Percentiles rank a stretch among this genome's conserved stretches.
Conservation (phyloP, 2,888 invertebrate genomes). For the Malachius bipustulatus region DNA sequence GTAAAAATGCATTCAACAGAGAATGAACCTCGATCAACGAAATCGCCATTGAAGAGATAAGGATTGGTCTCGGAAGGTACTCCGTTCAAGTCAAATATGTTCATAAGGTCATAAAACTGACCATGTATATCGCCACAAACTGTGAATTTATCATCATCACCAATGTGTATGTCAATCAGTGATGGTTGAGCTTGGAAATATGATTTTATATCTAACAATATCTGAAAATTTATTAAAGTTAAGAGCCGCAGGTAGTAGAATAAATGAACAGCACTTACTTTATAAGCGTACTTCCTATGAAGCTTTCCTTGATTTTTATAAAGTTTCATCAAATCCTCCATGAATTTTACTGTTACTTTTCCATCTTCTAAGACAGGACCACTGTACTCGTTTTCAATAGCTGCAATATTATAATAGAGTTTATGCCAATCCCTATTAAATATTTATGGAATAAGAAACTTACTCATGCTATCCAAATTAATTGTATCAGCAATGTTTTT, state of each 20-base stretch:
- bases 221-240: conserved; percentile 46
- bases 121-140: conserved; percentile 99
- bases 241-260: conserved; percentile 3
- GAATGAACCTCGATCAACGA: conserved; percentile 98
- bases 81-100: conserved; percentile 96
- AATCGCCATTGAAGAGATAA: conserved; percentile 98
- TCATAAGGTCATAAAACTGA: conserved; percentile 95
- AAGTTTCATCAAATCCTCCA: conserved; percentile 76
- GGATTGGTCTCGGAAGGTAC: conserved; percentile 90
- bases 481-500: conserved; percentile 79
- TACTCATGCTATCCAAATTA: conserved; percentile 85
- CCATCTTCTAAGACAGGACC: conserved; percentile 84
- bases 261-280: conserved; percentile 46
- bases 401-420: conserved; percentile 39
- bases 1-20: conserved; percentile 99
- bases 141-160: conserved; percentile 83
- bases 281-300: conserved; percentile 94
- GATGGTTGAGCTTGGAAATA: conserved; percentile 77
- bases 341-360: conserved; percentile 80
- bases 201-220: conserved; percentile 78
- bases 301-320: conserved; percentile 87
- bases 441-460: conserved; percentile 27
- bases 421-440: not conserved
- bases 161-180: conserved; percentile 79
- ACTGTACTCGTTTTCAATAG: conserved; percentile 86